Percentiles rank a stretch among this genome's conserved stretches.
These are phyloP conservation scores for Corvus moneduloides DNA, from an alignment of 2,113 vertebrate species.

Conservation along the genomic window DNA sequence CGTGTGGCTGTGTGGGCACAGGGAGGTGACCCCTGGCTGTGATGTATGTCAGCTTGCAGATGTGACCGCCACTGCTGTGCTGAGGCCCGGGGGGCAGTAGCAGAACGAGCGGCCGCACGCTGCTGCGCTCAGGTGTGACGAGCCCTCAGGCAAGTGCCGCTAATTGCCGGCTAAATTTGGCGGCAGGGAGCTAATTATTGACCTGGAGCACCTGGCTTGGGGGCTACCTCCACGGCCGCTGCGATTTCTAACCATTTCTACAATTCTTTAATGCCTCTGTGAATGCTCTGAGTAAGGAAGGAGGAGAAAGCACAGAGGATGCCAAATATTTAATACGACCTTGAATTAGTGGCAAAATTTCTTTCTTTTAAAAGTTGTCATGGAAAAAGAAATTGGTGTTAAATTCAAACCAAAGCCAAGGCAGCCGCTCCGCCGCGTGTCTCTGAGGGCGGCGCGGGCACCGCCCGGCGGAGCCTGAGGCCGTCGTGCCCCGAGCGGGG, in stretches of 20 bases:
- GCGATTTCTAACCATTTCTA: not conserved
- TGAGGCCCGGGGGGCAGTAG: constrained; percentile 72
- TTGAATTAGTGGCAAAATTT: not conserved
- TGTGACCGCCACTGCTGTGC: constrained; percentile 79
- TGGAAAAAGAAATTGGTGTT: rapidly evolving
- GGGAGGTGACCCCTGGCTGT: constrained; percentile 36
- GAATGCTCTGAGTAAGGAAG: not conserved
- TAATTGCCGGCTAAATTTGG: constrained; percentile 26
- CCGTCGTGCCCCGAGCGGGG: not conserved
- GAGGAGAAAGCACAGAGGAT: not conserved
- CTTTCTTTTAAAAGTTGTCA: not conserved
- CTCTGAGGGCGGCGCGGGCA: not conserved
- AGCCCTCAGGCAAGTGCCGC: constrained; percentile 47
- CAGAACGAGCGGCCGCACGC: constrained; percentile 41
- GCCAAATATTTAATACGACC: not conserved
- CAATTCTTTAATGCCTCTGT: not conserved
- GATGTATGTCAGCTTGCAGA: constrained; percentile 75
- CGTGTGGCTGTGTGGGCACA: not conserved
- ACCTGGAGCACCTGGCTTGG: not conserved
- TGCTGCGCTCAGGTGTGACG: constrained; percentile 39
- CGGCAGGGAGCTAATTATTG: not conserved
- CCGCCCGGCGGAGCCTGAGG: not conserved
- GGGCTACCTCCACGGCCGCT: not conserved
- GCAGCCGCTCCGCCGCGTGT: not conserved
- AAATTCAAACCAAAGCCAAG: not conserved